Evolutionary conservation across 2,888 invertebrate species (phyloP).

Genomic region (Noctuana brunneofusca): DNA sequence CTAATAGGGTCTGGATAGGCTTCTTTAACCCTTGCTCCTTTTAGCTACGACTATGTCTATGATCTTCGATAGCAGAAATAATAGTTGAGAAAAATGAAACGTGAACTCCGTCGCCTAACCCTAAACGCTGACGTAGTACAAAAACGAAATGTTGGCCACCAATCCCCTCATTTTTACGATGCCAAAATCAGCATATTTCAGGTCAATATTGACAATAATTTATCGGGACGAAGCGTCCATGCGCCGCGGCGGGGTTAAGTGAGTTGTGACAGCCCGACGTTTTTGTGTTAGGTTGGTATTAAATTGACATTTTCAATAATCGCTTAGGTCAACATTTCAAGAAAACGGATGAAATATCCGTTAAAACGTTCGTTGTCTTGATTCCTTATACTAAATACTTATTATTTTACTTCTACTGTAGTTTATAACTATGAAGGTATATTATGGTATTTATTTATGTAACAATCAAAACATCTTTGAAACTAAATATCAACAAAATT

Average conservation of each 20-base stretch:
- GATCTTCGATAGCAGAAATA: neutral
- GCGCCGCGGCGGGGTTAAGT: constrained; percentile 38
- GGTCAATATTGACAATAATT: constrained; percentile 43
- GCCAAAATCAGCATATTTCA: constrained; percentile 42
- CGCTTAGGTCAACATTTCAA: constrained; percentile 30
- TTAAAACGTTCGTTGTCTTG: constrained; percentile 1
- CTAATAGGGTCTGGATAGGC: no score
- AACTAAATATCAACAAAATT: constrained; percentile 14
- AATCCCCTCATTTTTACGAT: constrained; percentile 16
- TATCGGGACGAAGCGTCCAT: constrained; percentile 38
- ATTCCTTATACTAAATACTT: neutral
- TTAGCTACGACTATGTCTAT: neutral
- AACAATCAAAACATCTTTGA: no score
- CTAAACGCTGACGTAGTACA: constrained; percentile 15
- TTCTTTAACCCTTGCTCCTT: no score
- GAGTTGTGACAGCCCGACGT: constrained; percentile 39
- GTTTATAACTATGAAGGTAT: no score
- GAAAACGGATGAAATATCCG: constrained; percentile 10
- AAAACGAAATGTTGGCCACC: constrained; percentile 20
- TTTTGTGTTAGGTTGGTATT: constrained; percentile 35
- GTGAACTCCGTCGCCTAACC: neutral
- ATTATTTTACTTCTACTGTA: no score
- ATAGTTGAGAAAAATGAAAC: neutral
- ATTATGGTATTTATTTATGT: no score
- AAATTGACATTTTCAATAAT: constrained; percentile 38